Evolutionary conservation across 2,797 vertebrate genomes (phyloP), one percentile per base, ranked within the genome.

Genomic region (Buphagus erythrorhynchus): DNA sequence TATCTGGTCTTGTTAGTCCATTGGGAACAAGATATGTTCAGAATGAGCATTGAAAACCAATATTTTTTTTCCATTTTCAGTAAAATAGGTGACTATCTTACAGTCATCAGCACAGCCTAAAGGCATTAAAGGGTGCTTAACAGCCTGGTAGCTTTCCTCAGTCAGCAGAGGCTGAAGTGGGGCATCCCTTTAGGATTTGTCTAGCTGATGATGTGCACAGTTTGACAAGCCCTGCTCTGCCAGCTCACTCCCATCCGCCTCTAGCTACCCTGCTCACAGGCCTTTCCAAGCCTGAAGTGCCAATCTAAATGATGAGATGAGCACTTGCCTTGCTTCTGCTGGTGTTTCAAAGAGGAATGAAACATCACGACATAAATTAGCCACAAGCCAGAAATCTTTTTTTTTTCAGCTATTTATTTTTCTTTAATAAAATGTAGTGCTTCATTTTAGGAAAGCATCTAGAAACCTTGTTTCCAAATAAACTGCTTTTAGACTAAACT

Each of bases 381-480:
- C 65, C 75, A 74, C 42, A 63, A 88, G 51, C 18, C 80, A 90
- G 78, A 76, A 75, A 63, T 68, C 13, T 66, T 66, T 87, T 25
- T 52, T 69, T 73, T 65, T 75, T 43, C 42, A 65, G 26, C 42
- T 84, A 8, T 69, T 90, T 92, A n/a, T 63, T 86, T 61, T 31
- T 95, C 66, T 67, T 48, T 28, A 82, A 81, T 58, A 21, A 69
- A 88, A 93, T 72, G 31, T 68, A 55, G 63, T 72, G 2, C 25
- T 66, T 86, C 40, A 21, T 65, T 93, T 92, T 63, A 86, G 52
- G 55, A 82, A 92, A 77, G 77, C 83, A 97, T 97, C 91, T 97
- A 95, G 91, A 97, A 97, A 81, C 31, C 45, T 73, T 87, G 17
- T 93, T 94, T 77, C 33, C 59, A 85, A 93, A 93, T 87, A 94